Conservation (phyloP, 53 echinoderm and acorn worm genomes). For the Actinopyga echinites region DNA sequence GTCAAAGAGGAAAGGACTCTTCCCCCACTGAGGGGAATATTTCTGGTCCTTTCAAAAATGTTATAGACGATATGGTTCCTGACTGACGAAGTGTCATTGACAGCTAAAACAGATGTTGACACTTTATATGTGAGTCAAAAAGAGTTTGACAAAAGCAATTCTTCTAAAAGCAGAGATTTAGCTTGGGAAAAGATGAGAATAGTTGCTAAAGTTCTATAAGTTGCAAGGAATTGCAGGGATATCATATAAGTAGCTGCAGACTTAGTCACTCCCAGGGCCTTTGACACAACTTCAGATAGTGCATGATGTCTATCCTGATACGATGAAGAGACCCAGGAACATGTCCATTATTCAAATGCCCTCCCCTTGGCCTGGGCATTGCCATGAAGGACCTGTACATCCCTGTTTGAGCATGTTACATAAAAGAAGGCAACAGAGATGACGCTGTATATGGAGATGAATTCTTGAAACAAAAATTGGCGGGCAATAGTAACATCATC, state of each 20-base stretch:
- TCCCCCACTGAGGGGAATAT: neutral
- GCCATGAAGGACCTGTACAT: slow-evolving; percentile 52
- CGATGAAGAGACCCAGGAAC: neutral
- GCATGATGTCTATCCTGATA: slow-evolving; percentile 42
- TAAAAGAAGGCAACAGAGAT: slow-evolving; percentile 21
- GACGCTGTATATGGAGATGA: neutral
- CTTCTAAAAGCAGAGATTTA: slow-evolving; percentile 21
- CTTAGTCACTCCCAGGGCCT: slow-evolving; percentile 7
- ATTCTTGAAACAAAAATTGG: slow-evolving; percentile 50
- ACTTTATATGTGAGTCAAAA: slow-evolving; percentile 44
- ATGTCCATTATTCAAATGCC: slow-evolving; percentile 41
- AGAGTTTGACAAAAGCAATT: slow-evolving; percentile 38
- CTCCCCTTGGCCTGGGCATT: slow-evolving; percentile 34
- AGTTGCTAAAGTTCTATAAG: slow-evolving; percentile 38
- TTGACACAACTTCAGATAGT: neutral
- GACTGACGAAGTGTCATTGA: no score
- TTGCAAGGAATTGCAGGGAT: slow-evolving; percentile 14
- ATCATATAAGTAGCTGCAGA: neutral
- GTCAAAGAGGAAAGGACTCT: slow-evolving; percentile 11
- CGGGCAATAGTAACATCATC: neutral
- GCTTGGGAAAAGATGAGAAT: slow-evolving; percentile 46
- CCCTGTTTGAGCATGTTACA: slow-evolving; percentile 26
- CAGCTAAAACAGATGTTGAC: slow-evolving; percentile 22
- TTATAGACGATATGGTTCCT: neutral
- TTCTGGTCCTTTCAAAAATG: neutral